Percentiles rank a stretch among this genome's conserved stretches.
Conservation (phyloP, 1,140 invertebrate genomes). For the Dendrolimus punctatus region DNA sequence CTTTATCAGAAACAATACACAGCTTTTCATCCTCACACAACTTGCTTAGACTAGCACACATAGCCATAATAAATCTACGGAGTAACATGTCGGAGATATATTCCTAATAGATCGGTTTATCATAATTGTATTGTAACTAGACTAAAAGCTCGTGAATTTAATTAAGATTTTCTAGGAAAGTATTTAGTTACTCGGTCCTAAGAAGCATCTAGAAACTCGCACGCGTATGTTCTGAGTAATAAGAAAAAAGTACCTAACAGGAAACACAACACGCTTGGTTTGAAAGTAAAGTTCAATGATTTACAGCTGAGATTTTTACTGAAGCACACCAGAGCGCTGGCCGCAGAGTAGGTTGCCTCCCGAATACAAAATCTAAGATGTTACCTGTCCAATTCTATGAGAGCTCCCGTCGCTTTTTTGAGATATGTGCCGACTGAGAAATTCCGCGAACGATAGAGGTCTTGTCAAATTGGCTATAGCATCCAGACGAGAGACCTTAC, state of each 20-base stretch:
- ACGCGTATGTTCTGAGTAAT: no score
- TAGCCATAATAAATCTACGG: no score
- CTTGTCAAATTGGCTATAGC: conserved; percentile 22
- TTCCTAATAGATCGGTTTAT: no score
- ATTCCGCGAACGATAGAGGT: conserved; percentile 12
- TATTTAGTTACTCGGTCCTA: no score
- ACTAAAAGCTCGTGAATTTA: no score
- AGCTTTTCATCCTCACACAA: no score
- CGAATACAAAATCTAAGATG: conserved; percentile 44
- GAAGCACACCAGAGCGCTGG: conserved; percentile 35
- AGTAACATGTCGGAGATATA: no score
- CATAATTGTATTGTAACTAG: no score
- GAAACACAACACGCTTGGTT: conserved; percentile 7
- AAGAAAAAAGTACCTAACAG: conserved; percentile 2
- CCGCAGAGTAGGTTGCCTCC: conserved; percentile 21
- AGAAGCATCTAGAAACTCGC: no score
- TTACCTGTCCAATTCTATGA: conserved; percentile 20
- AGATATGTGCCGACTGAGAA: not conserved
- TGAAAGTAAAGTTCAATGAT: conserved; percentile 16
- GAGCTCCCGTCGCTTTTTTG: conserved; percentile 17
- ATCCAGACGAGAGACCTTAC: conserved; percentile 18
- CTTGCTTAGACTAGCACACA: no score
- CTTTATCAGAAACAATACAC: no score
- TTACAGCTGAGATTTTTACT: conserved; percentile 33
- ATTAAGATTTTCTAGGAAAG: no score